phyloP scores from a whole-genome alignment of 1,140 invertebrate species.

The Sitobion miscanthi region DNA sequence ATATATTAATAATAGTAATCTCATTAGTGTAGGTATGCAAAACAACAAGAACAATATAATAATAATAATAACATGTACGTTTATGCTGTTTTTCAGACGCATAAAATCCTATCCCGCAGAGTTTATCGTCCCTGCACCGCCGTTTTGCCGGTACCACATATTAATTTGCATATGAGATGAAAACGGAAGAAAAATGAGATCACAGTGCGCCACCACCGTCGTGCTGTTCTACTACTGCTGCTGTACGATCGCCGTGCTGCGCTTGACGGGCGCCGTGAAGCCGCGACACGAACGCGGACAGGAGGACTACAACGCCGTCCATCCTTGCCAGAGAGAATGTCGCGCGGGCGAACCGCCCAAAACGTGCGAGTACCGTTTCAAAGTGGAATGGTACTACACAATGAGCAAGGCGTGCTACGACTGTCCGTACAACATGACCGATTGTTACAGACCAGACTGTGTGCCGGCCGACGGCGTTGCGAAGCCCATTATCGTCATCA shows the following conservation, averaged over 20 bases:
- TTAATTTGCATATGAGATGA: not conserved
- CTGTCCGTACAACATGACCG: slow-evolving; percentile 77
- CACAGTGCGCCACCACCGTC: not conserved
- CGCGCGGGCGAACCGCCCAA: slow-evolving; percentile 66
- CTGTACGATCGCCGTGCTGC: not conserved
- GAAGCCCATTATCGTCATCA: slow-evolving; percentile 77
- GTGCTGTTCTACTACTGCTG: not conserved
- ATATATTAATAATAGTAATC: too few relatives aligned
- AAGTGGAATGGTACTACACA: slow-evolving; percentile 79
- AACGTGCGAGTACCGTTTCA: slow-evolving; percentile 75
- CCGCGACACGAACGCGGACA: not conserved
- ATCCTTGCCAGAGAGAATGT: slow-evolving; percentile 68
- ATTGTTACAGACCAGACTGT: slow-evolving; percentile 81
- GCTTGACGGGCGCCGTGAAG: not conserved
- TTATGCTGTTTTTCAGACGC: not conserved
- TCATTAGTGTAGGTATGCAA: too few relatives aligned
- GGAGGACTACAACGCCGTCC: slow-evolving; percentile 36
- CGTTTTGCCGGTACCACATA: not conserved
- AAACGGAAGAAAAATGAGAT: slow-evolving; percentile 40
- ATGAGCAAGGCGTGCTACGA: slow-evolving; percentile 87
- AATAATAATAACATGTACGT: not conserved
- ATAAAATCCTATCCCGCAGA: not conserved
- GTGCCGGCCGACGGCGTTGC: slow-evolving; percentile 80
- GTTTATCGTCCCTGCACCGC: not conserved
- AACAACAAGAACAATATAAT: too few relatives aligned